These are phyloP conservation scores for Callitettix versicolor DNA, from an alignment of 1,140 invertebrate genomes.

Conservation along the genomic window DNA sequence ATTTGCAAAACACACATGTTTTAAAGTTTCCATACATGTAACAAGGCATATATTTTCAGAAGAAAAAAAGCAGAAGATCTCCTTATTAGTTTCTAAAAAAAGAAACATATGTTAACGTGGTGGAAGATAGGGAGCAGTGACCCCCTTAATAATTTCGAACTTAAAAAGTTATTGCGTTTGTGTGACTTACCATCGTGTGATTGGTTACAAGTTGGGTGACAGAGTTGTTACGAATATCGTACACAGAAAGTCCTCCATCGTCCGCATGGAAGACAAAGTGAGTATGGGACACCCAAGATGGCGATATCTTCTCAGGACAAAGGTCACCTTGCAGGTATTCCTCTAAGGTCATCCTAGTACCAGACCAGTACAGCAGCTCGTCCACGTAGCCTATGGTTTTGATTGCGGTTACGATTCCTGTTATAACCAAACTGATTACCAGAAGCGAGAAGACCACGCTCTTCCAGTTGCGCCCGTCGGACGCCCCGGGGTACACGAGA, in stretches of 20 bases:
- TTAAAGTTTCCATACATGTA: too few relatives aligned
- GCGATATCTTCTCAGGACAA: slow-evolving; percentile 56
- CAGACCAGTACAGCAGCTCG: slow-evolving; percentile 75
- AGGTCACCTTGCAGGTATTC: slow-evolving; percentile 55
- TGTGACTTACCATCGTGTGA: slow-evolving; percentile 71
- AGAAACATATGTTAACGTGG: too few relatives aligned
- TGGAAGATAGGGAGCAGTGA: too few relatives aligned
- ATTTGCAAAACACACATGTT: too few relatives aligned
- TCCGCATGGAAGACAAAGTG: slow-evolving; percentile 76
- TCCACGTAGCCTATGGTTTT: slow-evolving; percentile 79
- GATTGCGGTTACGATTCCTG: slow-evolving; percentile 72
- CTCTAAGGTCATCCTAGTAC: slow-evolving; percentile 65
- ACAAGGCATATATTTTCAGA: too few relatives aligned
- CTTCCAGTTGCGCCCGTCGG: slow-evolving; percentile 75
- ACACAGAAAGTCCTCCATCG: slow-evolving; percentile 63
- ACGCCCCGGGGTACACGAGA: slow-evolving; percentile 46
- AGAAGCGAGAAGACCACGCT: slow-evolving; percentile 73
- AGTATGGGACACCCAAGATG: slow-evolving; percentile 63
- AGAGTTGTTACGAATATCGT: slow-evolving; percentile 62
- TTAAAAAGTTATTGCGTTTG: too few relatives aligned
- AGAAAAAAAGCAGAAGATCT: too few relatives aligned
- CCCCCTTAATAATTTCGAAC: too few relatives aligned
- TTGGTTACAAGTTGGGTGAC: slow-evolving; percentile 68
- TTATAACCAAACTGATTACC: slow-evolving; percentile 74
- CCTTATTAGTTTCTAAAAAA: too few relatives aligned